These are phyloP conservation scores for Clamator glandarius DNA, from an alignment of 2,797 vertebrate species.

Conservation along the genomic window DNA sequence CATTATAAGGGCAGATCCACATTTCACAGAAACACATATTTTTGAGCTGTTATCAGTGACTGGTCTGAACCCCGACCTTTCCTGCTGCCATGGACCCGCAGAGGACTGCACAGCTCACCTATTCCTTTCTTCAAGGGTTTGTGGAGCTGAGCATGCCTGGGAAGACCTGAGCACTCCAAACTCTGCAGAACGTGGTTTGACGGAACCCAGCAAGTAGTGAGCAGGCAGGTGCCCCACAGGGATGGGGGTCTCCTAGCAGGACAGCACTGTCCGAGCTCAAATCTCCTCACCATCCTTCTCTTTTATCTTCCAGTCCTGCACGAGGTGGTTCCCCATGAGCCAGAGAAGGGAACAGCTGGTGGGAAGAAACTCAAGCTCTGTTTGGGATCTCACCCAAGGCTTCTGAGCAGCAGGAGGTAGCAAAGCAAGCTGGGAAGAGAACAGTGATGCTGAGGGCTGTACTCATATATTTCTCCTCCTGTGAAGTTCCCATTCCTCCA, in stretches of 20 bases:
- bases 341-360: background rate
- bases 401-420: background rate
- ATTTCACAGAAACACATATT: accelerated
- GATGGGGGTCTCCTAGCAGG: accelerated
- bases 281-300: background rate
- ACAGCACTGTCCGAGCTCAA: accelerated
- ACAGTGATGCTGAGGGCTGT: background rate
- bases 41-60: background rate
- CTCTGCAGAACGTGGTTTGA: accelerated
- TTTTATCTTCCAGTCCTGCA: background rate
- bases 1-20: background rate
- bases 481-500: background rate
- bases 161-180: background rate
- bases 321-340: background rate
- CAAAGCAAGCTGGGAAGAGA: background rate
- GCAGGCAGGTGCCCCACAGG: background rate
- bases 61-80: background rate
- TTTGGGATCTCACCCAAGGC: background rate
- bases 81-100: background rate
- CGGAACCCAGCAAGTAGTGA: background rate
- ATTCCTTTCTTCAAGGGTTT: background rate
- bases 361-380: background rate
- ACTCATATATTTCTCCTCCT: background rate
- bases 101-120: background rate
- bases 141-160: accelerated